Evolutionary conservation across 2,888 invertebrate species (phyloP).

Genomic region (Nudaria mundana): DNA sequence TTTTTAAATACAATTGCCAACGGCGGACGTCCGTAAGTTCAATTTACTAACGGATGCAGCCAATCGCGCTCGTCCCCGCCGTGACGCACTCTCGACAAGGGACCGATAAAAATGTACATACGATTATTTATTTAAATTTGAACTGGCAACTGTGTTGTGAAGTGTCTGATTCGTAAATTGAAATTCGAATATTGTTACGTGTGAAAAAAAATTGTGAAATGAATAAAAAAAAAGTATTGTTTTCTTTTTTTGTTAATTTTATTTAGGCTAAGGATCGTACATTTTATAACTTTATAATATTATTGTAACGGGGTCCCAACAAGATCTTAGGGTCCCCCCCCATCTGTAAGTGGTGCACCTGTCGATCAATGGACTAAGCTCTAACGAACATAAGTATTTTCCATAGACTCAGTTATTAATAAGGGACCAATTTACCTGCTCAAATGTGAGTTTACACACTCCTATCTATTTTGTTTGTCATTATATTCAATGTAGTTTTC

Average conservation of each 20-base stretch:
- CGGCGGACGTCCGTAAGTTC: constrained; percentile 33
- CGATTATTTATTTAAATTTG: constrained; percentile 14
- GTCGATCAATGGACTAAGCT: no score
- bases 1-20: constrained; percentile 29
- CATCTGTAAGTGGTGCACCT: no score
- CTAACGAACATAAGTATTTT: no score
- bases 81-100: constrained; percentile 24
- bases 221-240: background rate
- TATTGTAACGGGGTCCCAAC: no score
- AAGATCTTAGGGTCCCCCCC: no score
- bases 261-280: no score
- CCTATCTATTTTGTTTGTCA: no score
- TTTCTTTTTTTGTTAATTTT: background rate
- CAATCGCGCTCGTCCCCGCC: constrained; percentile 33
- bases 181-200: background rate
- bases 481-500: background rate
- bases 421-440: no score
- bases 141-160: constrained; percentile 1
- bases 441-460: no score
- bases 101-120: constrained; percentile 23
- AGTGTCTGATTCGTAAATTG: constrained; percentile 6
- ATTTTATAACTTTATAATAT: no score
- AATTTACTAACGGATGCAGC: constrained; percentile 33
- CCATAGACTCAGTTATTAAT: no score
- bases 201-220: background rate